Evolutionary conservation across 2,113 vertebrate genomes (phyloP).

Genomic region (Siniperca chuatsi): DNA sequence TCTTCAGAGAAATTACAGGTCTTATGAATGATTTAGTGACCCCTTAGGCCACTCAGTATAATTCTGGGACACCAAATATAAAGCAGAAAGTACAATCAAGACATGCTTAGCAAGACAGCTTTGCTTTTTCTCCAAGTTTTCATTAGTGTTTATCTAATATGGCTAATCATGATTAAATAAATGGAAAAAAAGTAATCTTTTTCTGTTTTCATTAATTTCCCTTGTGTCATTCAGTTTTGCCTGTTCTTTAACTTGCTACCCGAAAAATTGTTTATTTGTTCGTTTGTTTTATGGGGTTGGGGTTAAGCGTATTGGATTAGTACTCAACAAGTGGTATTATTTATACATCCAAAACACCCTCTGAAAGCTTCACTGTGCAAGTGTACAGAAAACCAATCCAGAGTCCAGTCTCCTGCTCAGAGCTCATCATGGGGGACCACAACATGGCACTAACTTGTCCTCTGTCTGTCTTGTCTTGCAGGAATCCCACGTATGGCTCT

Average conservation of each 20-base stretch:
- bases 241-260: not conserved
- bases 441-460: not conserved
- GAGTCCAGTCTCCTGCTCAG: not conserved
- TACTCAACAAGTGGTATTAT: not conserved
- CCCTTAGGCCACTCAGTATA: accelerated
- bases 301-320: not conserved
- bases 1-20: not conserved
- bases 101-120: not conserved
- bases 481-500: conserved; percentile 75
- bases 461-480: conserved; percentile 52
- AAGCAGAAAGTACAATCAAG: not conserved
- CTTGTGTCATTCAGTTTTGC: not conserved
- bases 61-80: not conserved
- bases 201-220: not conserved
- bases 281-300: not conserved
- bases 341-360: not conserved
- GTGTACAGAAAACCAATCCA: not conserved
- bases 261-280: not conserved
- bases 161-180: not conserved
- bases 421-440: not conserved
- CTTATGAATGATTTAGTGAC: not conserved
- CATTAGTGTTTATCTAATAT: not conserved
- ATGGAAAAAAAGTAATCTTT: not conserved
- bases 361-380: not conserved
- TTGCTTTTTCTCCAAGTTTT: not conserved